Evolutionary conservation across 2,797 vertebrate species (phyloP).

Genomic region (Aldrovandia affinis): DNA sequence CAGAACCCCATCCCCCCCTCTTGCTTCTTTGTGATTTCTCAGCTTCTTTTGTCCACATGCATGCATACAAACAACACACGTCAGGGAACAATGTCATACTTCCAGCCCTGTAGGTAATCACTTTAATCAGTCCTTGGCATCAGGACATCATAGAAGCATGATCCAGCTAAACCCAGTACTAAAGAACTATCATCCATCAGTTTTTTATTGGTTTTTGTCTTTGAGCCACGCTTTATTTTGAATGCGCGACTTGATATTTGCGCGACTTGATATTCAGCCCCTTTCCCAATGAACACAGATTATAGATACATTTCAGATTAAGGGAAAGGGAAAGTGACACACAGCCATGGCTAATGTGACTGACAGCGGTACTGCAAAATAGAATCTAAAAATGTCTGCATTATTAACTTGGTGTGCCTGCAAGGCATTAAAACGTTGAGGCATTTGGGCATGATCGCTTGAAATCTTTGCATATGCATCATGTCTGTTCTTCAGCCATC

Average conservation of each 20-base stretch:
- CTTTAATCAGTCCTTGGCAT: slow-evolving; percentile 22
- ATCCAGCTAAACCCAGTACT: not conserved
- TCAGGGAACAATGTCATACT: not conserved
- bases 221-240: slow-evolving; percentile 32
- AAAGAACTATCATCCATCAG: not conserved
- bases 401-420: slow-evolving; percentile 10
- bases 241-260: slow-evolving; percentile 26
- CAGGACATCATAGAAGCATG: not conserved
- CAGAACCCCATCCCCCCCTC: not conserved
- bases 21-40: not conserved
- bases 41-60: slow-evolving; percentile 6
- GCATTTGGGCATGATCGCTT: slow-evolving; percentile 10
- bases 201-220: not conserved
- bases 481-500: not conserved
- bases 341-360: slow-evolving; percentile 33
- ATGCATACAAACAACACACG: not conserved
- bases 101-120: slow-evolving; percentile 1
- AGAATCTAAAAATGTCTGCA: slow-evolving; percentile 15
- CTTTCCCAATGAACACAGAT: slow-evolving; percentile 28
- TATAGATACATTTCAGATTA: slow-evolving; percentile 34
- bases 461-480: slow-evolving; percentile 17
- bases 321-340: slow-evolving; percentile 27
- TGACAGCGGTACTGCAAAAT: slow-evolving; percentile 13
- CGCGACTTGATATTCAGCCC: too few relatives aligned
- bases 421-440: not conserved